These are phyloP conservation scores for Antechinus flavipes DNA, from an alignment of 2,113 vertebrate species.

Conservation along the genomic window DNA sequence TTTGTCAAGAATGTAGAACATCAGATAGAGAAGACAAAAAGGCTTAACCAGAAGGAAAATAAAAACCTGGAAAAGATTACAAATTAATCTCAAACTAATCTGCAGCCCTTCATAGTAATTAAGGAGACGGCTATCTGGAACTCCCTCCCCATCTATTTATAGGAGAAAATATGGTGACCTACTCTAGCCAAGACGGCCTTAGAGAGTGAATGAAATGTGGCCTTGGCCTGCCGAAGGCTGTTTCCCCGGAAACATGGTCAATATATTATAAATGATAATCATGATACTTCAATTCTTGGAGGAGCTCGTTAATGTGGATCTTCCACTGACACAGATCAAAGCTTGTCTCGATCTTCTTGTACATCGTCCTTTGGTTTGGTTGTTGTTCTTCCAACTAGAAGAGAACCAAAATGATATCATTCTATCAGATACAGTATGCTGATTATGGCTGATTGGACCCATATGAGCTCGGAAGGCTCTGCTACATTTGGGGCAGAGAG, in stretches of 20 bases:
- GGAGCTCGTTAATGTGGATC: background rate
- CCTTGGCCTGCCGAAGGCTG: background rate
- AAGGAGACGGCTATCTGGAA: background rate
- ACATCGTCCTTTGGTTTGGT: background rate
- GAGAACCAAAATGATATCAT: background rate
- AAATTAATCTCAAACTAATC: background rate
- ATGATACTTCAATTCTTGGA: background rate
- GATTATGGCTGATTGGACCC: background rate
- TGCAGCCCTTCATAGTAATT: background rate
- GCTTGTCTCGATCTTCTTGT: background rate
- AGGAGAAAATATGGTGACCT: background rate
- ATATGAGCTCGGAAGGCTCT: background rate
- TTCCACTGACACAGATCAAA: background rate
- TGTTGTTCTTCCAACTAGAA: background rate
- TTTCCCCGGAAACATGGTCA: background rate
- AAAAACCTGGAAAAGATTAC: background rate
- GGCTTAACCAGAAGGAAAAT: constrained; percentile 1
- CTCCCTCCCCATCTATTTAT: background rate
- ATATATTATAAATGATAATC: background rate
- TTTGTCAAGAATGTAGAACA: background rate
- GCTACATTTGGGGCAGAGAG: background rate
- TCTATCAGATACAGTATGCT: background rate
- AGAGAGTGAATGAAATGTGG: background rate
- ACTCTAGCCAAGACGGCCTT: background rate
- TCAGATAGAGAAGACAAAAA: background rate